Evolutionary conservation across 2,888 invertebrate genomes (phyloP), one percentile per base, ranked within the genome.

Genomic region (Xylophagus ater): DNA sequence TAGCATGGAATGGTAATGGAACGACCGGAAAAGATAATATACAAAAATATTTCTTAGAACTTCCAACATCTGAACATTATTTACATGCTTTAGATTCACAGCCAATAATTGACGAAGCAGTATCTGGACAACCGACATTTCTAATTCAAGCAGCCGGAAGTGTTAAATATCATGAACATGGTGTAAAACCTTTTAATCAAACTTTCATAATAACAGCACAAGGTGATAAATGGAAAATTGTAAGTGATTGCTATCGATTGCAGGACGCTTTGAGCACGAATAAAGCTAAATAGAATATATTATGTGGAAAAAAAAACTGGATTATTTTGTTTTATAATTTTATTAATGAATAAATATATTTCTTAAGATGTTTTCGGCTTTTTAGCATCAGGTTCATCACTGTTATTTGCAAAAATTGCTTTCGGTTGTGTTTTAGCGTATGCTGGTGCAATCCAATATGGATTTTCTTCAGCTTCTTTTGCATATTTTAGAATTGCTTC

Each of bases 401-500:
- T 21, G 2, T 61, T 60, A n/a, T 65, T 61, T 41, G 81, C 79
- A 53, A 89, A 86, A 43, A 92, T 81, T 0, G 83, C 73, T 49
- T 76, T 76, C 0, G 94, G 93, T 53, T 94, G 94, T 0, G 88
- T 92, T 53, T 79, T 83, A 34, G 80, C 76, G 55, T 92, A 92
- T 1, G 92, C 92, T 0, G 90, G 92, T 0, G 90, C 79, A 24
- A 92, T 87, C 94, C 94, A 97, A 58, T 90, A 93, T 0, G 96
- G 96, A 71, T 96, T 89, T 57, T 94, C 89, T 34, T 76, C 93
- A 0, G 94, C 96, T 3, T 90, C 92, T 57, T 94, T 89, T 0
- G 96, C 96, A 60, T 79, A 93, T 49, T 90, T 85, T 41, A 96
- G 67, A 49, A 97, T 92, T 3, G 96, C 96, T 54, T 92, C 93